Evolutionary conservation across 2,888 invertebrate genomes (phyloP).

Genomic region (Lasioglossum vierecki): DNA sequence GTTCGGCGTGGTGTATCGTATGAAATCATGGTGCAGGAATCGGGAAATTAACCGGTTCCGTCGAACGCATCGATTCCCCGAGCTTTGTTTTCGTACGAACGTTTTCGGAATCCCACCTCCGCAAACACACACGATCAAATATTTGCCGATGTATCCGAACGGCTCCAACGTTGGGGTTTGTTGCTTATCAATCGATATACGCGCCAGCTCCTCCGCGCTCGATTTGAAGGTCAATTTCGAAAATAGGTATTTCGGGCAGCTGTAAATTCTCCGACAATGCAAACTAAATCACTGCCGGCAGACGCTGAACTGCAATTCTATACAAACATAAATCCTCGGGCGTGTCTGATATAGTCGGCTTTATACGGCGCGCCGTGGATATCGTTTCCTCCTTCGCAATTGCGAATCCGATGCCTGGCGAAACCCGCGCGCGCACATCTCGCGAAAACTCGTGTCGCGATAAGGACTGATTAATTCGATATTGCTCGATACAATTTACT

Average conservation of each 20-base stretch:
- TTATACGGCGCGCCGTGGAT: slow-evolving; percentile 40
- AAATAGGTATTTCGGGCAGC: slow-evolving; percentile 34
- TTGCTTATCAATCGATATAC: slow-evolving; percentile 25
- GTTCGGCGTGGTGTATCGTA: background rate
- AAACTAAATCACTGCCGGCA: slow-evolving; percentile 53
- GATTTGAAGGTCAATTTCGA: slow-evolving; percentile 49
- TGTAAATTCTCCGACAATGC: slow-evolving; percentile 50
- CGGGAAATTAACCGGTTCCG: slow-evolving; percentile 23
- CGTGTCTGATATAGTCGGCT: slow-evolving; percentile 49
- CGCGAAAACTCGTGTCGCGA: slow-evolving; percentile 48
- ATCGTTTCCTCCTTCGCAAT: slow-evolving; percentile 54
- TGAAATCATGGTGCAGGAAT: background rate
- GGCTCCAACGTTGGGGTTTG: background rate
- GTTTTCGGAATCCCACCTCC: slow-evolving; percentile 19
- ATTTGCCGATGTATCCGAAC: slow-evolving; percentile 12
- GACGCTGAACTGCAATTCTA: slow-evolving; percentile 56
- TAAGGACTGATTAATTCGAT: slow-evolving; percentile 45
- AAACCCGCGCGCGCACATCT: background rate
- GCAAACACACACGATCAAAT: slow-evolving; percentile 27
- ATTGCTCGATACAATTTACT: background rate
- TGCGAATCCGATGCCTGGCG: slow-evolving; percentile 17
- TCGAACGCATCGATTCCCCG: slow-evolving; percentile 29
- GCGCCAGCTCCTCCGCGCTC: background rate
- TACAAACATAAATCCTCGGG: slow-evolving; percentile 48
- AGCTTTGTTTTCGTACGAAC: slow-evolving; percentile 9